phyloP scores from a whole-genome alignment of 2,113 vertebrate genomes.

The Aleadryas rufinucha region DNA sequence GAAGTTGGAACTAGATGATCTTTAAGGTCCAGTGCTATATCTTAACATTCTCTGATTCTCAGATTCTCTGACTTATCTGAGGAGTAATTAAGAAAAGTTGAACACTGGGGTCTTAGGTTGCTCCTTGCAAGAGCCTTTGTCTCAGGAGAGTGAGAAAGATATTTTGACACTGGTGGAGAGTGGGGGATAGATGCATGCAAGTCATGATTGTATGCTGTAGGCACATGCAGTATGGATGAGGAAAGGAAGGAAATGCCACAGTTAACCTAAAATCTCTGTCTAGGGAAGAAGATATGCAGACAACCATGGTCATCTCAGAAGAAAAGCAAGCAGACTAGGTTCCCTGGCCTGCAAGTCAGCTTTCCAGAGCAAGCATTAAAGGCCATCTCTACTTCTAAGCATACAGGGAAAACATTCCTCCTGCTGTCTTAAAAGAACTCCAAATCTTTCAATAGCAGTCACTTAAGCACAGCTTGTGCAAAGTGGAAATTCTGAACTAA shows the following conservation, averaged over 20 bases:
- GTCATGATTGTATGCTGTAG: neutral
- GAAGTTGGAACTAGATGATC: too few relatives aligned
- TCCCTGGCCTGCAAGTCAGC: neutral
- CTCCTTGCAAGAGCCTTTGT: neutral
- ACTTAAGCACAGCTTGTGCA: neutral
- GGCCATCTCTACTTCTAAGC: neutral
- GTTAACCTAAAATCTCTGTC: neutral
- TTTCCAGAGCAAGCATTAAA: neutral
- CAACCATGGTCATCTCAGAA: neutral
- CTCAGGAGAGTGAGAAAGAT: neutral
- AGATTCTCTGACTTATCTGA: neutral
- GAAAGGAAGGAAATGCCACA: neutral
- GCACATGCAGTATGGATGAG: fast-evolving
- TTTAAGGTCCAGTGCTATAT: neutral
- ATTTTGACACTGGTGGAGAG: neutral
- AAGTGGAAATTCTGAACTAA: neutral
- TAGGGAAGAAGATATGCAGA: neutral
- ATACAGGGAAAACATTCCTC: neutral
- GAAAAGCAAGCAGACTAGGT: neutral
- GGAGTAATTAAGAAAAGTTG: neutral
- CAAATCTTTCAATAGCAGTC: neutral
- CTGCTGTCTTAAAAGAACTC: neutral
- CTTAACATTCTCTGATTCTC: neutral
- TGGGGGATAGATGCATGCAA: neutral
- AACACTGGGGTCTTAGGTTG: neutral